Evolutionary conservation across 2,888 invertebrate genomes (phyloP).

Genomic region (Masnerella sp.): DNA sequence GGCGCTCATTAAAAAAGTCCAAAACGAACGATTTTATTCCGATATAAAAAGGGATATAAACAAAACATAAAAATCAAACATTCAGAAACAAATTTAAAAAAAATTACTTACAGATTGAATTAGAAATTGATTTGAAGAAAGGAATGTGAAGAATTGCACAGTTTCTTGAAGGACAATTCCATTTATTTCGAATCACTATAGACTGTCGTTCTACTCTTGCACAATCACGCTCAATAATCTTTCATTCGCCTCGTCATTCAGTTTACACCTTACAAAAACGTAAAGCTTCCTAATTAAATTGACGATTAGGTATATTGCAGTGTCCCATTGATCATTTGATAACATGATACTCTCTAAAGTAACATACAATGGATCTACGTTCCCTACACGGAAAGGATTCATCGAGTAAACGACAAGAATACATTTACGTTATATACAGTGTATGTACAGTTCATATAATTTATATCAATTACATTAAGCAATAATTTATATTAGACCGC

Average conservation of each 20-base stretch:
- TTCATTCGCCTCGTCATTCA: conserved; percentile 61
- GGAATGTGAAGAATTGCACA: conserved; percentile 29
- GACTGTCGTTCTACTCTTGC: conserved; percentile 67
- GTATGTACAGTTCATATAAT: conserved; percentile 69
- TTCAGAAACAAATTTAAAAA: too few relatives aligned
- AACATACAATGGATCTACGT: conserved; percentile 60
- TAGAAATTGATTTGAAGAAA: background rate
- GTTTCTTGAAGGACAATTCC: conserved; percentile 67
- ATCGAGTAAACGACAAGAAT: conserved; percentile 56
- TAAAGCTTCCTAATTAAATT: conserved; percentile 75
- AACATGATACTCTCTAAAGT: conserved; percentile 60
- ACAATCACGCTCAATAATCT: conserved; percentile 52
- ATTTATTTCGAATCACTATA: conserved; percentile 76
- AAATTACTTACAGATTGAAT: too few relatives aligned
- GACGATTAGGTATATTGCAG: conserved; percentile 77
- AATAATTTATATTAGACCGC: conserved; percentile 75
- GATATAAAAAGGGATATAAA: too few relatives aligned
- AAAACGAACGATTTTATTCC: too few relatives aligned
- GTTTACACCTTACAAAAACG: conserved; percentile 70
- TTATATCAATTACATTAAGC: conserved; percentile 68
- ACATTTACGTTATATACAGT: conserved; percentile 65
- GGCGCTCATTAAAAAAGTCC: too few relatives aligned
- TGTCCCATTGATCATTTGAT: conserved; percentile 72
- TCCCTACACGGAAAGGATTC: conserved; percentile 57
- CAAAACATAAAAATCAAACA: too few relatives aligned